phyloP scores from a whole-genome alignment of 2,888 invertebrate genomes.

The Drosophila borborema region DNA sequence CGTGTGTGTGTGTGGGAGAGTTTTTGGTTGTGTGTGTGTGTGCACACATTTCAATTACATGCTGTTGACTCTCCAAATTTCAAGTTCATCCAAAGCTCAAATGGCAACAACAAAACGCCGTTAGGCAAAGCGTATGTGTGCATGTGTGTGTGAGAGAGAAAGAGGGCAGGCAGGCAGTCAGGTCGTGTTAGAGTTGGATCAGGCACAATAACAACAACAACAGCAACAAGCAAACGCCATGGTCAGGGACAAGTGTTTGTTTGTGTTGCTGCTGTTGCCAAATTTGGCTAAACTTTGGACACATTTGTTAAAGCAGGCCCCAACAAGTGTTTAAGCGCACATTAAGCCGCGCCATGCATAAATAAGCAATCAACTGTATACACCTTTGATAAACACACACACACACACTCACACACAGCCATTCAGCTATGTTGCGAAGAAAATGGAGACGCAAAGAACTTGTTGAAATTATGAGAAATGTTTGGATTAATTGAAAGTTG shows the following conservation, averaged over 20 bases:
- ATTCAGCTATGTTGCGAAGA: neutral
- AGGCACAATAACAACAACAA: conserved; percentile 16
- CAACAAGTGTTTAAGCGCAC: conserved; percentile 40
- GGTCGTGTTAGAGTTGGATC: conserved; percentile 3
- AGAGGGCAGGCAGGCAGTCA: conserved; percentile 4
- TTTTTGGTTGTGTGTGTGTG: conserved; percentile 12
- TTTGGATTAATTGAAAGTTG: neutral
- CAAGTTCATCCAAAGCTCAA: conserved; percentile 72
- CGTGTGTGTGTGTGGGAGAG: conserved; percentile 11
- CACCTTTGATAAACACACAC: neutral
- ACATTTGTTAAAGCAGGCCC: conserved; percentile 25
- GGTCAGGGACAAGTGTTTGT: conserved; percentile 15
- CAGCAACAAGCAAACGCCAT: conserved; percentile 14
- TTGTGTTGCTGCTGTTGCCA: conserved; percentile 25
- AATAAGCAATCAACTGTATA: conserved; percentile 26
- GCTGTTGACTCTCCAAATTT: conserved; percentile 72
- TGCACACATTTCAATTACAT: conserved; percentile 55
- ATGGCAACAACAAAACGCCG: conserved; percentile 28
- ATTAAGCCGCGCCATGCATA: conserved; percentile 12
- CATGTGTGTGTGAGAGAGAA: neutral
- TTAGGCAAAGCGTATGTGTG: neutral
- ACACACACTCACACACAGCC: neutral
- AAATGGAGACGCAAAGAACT: neutral
- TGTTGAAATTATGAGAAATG: neutral
- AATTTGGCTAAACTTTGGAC: conserved; percentile 30